phyloP scores from a whole-genome alignment of 2,113 vertebrate species.

The Ageneiosus marmoratus region DNA sequence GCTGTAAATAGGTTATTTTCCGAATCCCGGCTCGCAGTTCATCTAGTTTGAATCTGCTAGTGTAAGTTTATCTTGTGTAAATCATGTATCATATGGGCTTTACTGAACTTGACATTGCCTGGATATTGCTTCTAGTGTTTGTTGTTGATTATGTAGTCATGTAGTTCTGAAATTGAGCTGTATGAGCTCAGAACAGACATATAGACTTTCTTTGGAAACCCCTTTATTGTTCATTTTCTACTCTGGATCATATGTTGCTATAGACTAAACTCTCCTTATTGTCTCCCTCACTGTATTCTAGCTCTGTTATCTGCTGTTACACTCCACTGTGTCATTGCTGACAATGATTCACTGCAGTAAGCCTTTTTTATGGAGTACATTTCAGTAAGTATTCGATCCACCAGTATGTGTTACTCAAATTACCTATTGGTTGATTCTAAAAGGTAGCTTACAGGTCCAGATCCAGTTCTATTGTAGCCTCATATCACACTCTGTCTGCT shows the following conservation, averaged over 20 bases:
- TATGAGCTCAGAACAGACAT: background rate
- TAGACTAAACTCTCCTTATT: background rate
- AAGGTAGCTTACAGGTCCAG: slow-evolving; percentile 18
- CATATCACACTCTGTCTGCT: background rate
- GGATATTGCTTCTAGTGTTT: background rate
- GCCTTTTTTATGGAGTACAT: slow-evolving; percentile 31
- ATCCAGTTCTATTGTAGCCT: background rate
- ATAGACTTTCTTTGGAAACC: too few species aligned
- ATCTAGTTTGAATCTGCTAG: background rate
- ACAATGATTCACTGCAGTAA: slow-evolving; percentile 25
- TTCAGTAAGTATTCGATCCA: slow-evolving; percentile 35
- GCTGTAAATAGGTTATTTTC: background rate
- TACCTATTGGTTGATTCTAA: slow-evolving; percentile 40
- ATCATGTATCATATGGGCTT: background rate
- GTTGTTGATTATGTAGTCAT: background rate
- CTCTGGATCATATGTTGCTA: too few species aligned
- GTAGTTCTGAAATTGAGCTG: background rate
- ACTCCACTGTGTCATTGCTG: slow-evolving; percentile 19
- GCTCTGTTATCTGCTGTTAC: slow-evolving; percentile 3
- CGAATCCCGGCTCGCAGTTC: background rate
- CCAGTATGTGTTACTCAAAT: slow-evolving; percentile 38
- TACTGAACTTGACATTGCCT: background rate
- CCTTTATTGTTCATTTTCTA: too few species aligned
- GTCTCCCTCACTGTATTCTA: background rate
- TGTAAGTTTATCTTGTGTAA: background rate